These are phyloP conservation scores for Pseudopleuronectes americanus DNA, from an alignment of 2,797 vertebrate genomes.

Conservation along the genomic window DNA sequence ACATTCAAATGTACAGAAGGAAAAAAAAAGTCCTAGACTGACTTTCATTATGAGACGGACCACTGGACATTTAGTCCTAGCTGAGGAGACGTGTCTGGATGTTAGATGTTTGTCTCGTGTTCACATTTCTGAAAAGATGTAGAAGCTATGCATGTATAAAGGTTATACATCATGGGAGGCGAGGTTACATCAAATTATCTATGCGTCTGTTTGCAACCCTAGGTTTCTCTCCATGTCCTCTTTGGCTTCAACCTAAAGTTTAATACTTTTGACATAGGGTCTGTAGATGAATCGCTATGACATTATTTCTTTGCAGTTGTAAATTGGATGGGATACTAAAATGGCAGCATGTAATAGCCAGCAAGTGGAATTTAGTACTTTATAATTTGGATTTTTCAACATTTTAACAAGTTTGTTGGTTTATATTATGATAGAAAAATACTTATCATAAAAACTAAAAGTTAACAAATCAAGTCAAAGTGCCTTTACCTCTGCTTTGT, in stretches of 20 bases:
- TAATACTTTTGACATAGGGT: neutral
- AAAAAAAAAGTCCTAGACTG: neutral
- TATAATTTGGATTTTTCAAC: neutral
- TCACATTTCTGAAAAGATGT: neutral
- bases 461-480: neutral
- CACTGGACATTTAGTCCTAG: constrained; percentile 1
- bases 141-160: neutral
- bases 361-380: neutral
- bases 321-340: neutral
- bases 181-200: no score
- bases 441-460: neutral
- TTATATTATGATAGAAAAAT: neutral
- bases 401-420: neutral
- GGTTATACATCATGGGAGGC: neutral
- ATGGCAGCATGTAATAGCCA: neutral
- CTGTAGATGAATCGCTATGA: neutral
- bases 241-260: neutral
- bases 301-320: no score
- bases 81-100: neutral
- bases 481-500: neutral
- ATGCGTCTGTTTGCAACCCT: constrained; percentile 32
- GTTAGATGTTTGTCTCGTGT: neutral
- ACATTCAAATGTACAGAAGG: constrained; percentile 42
- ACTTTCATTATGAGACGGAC: constrained; percentile 16
- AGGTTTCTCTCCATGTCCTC: neutral